Evolutionary conservation across 2,113 vertebrate species (phyloP), one percentile per base, ranked within the genome.

Genomic region (Pantherophis guttatus): DNA sequence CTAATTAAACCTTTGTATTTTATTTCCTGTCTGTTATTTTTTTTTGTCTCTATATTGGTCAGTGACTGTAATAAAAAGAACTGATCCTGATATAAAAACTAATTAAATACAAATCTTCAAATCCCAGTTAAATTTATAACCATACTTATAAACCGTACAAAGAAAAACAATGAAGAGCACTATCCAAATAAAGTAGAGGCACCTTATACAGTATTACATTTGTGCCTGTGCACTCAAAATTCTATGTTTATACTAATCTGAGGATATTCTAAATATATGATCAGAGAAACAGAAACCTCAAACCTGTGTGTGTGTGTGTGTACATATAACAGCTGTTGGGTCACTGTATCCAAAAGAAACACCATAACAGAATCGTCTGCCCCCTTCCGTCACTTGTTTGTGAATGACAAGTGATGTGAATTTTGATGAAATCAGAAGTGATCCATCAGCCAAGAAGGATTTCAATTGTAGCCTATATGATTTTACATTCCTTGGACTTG

Each of bases 81-180:
- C 33, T 9, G 75, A 81, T 44, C 75, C 33, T 81, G 85, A 91
- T 91, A 57, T 85, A 33, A 91, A 91, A 91, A 17, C 10, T 8
- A 86, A 91, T 85, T 57, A 86, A 86, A 91, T 39, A 85, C 33
- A 91, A 57, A 91, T 91, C 53, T 39, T 23, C 90, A 85, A 57
- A 91, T 57, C 70, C 52, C 23, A 86, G 5, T 26, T 85, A 57
- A 85, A 23, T 81, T 81, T 81, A 44, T 8, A 81, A 81, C 8
- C 8, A 44, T 19, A 44, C 33, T 81, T 81, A 21, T 21, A 81
- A 81, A 81, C 9, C 3, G 8, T 44, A 44, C 33, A 10, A 81
- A 21, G 17, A 81, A 81, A 81, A 81, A 21, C 75, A 81, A 81
- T 0, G 8, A 23, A 81, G 33, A 44, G 8, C 33, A 44, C 8